These are phyloP conservation scores for Sepioteuthis lessoniana DNA, from an alignment of 2,888 invertebrate genomes.

Conservation along the genomic window DNA sequence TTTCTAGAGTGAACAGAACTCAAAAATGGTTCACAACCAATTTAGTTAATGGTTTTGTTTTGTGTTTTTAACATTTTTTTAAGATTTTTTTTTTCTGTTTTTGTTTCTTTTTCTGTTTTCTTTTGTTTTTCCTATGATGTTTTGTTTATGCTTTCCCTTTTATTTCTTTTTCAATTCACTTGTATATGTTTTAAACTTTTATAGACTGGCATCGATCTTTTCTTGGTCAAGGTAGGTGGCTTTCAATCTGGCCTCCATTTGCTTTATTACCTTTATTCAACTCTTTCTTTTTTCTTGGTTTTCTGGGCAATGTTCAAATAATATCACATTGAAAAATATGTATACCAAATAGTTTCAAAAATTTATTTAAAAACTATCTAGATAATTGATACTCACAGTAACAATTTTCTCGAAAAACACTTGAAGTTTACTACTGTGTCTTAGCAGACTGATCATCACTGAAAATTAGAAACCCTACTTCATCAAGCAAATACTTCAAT, in stretches of 20 bases:
- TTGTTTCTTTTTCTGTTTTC: background rate
- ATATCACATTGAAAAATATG: background rate
- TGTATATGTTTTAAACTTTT: background rate
- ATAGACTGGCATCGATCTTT: conserved; percentile 33
- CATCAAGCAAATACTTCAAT: too few species aligned
- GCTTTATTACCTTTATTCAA: background rate
- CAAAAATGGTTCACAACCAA: too few species aligned
- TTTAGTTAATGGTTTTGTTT: too few species aligned
- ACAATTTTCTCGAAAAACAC: too few species aligned
- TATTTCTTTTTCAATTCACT: background rate
- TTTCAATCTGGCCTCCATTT: background rate
- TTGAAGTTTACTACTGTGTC: too few species aligned
- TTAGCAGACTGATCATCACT: too few species aligned
- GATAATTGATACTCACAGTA: too few species aligned
- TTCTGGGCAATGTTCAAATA: conserved; percentile 4
- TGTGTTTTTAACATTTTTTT: too few species aligned
- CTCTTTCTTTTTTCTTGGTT: background rate
- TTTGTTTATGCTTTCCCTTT: background rate
- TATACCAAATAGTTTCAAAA: background rate
- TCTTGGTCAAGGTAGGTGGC: background rate
- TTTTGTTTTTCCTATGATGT: background rate
- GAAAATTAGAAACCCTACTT: too few species aligned
- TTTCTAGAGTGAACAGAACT: too few species aligned
- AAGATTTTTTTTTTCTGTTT: too few species aligned
- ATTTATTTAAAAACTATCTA: background rate